A percentile compares a stretch with the other conserved stretches of the same genome.
phyloP scores from a whole-genome alignment of 2,888 invertebrate species.

The Eupsilia transversa region DNA sequence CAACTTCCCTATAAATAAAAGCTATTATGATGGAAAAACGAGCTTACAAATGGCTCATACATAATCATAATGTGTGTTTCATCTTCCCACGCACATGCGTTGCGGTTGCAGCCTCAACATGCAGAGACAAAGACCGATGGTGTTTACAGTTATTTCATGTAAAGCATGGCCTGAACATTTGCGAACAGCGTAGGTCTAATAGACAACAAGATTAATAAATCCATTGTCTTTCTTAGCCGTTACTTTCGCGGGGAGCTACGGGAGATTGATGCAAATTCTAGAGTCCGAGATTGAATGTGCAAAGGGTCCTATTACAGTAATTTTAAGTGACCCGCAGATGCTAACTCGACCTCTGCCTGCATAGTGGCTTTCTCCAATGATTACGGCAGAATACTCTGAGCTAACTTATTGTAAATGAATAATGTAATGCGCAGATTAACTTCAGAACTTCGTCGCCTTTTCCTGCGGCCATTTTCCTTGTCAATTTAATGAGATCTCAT shows the following conservation, averaged over 20 bases:
- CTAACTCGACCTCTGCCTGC: slow-evolving; percentile 46
- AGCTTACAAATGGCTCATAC: slow-evolving; percentile 73
- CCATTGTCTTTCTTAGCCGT: slow-evolving; percentile 50
- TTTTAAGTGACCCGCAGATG: slow-evolving; percentile 56
- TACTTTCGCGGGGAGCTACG: slow-evolving; percentile 46
- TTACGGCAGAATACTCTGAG: slow-evolving; percentile 29
- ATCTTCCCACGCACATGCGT: slow-evolving; percentile 75
- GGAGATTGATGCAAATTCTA: slow-evolving; percentile 59
- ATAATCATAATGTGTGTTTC: slow-evolving; percentile 69
- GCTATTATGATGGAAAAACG: slow-evolving; percentile 65
- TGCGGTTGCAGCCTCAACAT: slow-evolving; percentile 39
- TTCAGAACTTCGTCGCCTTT: slow-evolving; percentile 34
- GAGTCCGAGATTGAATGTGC: slow-evolving; percentile 23
- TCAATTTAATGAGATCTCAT: slow-evolving; percentile 26
- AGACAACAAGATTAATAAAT: slow-evolving; percentile 51
- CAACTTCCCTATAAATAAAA: slow-evolving; percentile 70
- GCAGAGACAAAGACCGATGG: slow-evolving; percentile 59
- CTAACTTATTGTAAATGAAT: slow-evolving; percentile 39
- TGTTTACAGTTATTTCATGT: slow-evolving; percentile 49
- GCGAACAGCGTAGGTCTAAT: slow-evolving; percentile 35
- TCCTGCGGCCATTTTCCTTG: slow-evolving; percentile 49
- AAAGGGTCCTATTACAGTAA: slow-evolving; percentile 33
- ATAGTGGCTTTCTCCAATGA: slow-evolving; percentile 47
- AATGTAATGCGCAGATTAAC: slow-evolving; percentile 35
- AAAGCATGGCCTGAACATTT: slow-evolving; percentile 34